Evolutionary conservation across 2,888 invertebrate genomes (phyloP).

Genomic region (Acanthoscelides obtectus): DNA sequence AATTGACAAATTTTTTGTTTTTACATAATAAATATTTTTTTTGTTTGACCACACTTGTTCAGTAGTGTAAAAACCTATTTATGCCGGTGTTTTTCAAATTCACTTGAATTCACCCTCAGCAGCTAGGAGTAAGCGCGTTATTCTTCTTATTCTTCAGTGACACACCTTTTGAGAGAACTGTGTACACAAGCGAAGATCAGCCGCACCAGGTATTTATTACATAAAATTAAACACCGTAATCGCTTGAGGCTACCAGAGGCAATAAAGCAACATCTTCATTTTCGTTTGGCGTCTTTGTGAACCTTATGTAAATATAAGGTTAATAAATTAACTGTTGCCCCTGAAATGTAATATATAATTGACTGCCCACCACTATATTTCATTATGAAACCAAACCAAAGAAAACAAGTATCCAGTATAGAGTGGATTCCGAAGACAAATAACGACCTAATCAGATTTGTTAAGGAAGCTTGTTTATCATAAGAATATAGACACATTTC

Average conservation of each 20-base stretch:
- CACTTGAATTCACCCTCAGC: too few species aligned
- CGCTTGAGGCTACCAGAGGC: neutral
- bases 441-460: neutral
- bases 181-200: neutral
- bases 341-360: conserved; percentile 11
- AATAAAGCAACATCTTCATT: neutral
- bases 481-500: neutral
- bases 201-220: neutral
- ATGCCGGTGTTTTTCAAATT: too few species aligned
- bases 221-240: neutral
- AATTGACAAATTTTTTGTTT: too few species aligned
- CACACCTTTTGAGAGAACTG: neutral
- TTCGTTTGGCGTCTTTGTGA: neutral
- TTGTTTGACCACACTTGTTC: too few species aligned
- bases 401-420: neutral
- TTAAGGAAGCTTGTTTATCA: neutral
- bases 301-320: neutral
- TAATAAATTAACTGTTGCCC: neutral
- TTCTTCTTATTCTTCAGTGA: too few species aligned
- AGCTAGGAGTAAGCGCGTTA: too few species aligned
- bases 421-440: neutral
- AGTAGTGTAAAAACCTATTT: too few species aligned
- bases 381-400: conserved; percentile 3
- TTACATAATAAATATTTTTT: too few species aligned
- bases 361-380: conserved; percentile 14